Evolutionary conservation across 2,797 vertebrate species (phyloP).

Genomic region (Phrynocephalus guinanensis): DNA sequence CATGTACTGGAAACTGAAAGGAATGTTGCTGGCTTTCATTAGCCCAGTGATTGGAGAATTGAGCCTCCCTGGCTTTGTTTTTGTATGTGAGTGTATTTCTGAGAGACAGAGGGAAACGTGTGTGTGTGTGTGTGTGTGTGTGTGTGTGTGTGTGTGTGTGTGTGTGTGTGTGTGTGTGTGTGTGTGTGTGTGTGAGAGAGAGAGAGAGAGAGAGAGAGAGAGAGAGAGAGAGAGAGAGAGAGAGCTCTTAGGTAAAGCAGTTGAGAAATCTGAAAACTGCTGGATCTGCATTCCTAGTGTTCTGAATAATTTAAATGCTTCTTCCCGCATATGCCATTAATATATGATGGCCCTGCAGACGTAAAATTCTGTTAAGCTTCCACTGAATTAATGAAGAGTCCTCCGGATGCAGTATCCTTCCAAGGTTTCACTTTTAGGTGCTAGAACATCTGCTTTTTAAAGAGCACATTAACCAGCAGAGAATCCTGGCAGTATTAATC

Average conservation of each 20-base stretch:
- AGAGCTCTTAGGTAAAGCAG: not conserved
- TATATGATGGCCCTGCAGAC: constrained; percentile 16
- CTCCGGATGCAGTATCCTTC: constrained; percentile 30
- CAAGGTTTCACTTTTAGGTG: constrained; percentile 9
- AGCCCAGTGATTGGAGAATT: constrained; percentile 16
- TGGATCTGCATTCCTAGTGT: constrained; percentile 34
- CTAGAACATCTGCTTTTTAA: constrained; percentile 11
- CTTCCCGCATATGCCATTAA: constrained; percentile 45
- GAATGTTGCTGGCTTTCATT: not conserved
- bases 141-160: not conserved
- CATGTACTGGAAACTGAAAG: not conserved
- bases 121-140: too few relatives aligned
- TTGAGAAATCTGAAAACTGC: constrained; percentile 34
- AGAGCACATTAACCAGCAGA: not conserved
- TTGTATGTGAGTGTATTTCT: not conserved
- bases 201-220: not conserved
- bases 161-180: not conserved
- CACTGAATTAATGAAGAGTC: constrained; percentile 60
- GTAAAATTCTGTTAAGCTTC: constrained; percentile 45
- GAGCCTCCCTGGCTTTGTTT: not conserved
- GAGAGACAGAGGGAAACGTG: not conserved
- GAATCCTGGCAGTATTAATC: not conserved
- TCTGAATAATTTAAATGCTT: constrained; percentile 58
- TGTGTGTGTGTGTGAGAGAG: not conserved
- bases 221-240: not conserved